Conservation (phyloP, 2,888 invertebrate species). For the Drepana falcataria region DNA sequence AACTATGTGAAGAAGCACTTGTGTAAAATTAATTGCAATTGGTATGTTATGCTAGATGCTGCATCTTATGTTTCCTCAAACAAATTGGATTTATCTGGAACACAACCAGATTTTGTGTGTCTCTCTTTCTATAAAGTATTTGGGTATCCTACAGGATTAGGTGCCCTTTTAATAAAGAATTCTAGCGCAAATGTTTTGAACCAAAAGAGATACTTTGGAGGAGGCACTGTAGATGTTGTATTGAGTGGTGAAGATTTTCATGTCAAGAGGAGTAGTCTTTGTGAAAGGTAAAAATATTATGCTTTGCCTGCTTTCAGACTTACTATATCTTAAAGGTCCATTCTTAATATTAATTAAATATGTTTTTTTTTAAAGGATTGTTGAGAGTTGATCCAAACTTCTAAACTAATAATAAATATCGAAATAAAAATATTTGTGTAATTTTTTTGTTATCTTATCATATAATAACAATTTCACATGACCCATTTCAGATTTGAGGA, state of each 20-base stretch:
- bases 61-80: constrained; percentile 89
- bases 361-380: no score
- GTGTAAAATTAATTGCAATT: constrained; percentile 66
- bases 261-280: constrained; percentile 81
- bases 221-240: constrained; percentile 94
- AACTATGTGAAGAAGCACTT: constrained; percentile 49
- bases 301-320: constrained; percentile 5
- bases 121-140: constrained; percentile 99
- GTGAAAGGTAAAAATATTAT: constrained; percentile 81
- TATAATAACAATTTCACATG: not conserved
- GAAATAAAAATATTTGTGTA: no score
- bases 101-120: constrained; percentile 92
- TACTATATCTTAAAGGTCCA: not conserved
- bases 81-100: constrained; percentile 83
- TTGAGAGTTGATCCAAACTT: no score
- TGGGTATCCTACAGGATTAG: constrained; percentile 95
- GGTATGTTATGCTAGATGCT: constrained; percentile 92
- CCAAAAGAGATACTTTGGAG: constrained; percentile 90
- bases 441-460: not conserved
- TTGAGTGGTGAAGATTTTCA: constrained; percentile 85
- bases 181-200: constrained; percentile 78
- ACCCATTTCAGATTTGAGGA: constrained; percentile 88
- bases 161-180: constrained; percentile 90
- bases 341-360: not conserved
- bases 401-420: no score